A percentile compares a stretch with the other conserved stretches of the same genome.
Evolutionary conservation across 2,113 vertebrate genomes (phyloP).

Genomic region (Notarius lentiginosus): DNA sequence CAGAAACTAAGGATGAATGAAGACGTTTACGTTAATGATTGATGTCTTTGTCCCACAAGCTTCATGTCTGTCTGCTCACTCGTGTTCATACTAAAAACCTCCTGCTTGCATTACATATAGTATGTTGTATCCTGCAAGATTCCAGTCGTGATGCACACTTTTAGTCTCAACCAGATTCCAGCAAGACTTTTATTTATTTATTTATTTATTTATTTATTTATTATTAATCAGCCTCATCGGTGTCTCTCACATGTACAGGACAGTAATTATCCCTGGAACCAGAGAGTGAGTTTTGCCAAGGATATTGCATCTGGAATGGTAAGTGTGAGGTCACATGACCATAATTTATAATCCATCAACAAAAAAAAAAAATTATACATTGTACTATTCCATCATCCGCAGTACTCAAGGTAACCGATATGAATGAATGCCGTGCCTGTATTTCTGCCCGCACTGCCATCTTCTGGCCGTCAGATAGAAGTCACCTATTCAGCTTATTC

Average conservation of each 20-base stretch:
- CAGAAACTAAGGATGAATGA: neutral
- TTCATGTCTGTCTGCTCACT: neutral
- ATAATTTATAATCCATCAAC: no score
- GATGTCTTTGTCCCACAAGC: neutral
- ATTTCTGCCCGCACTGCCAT: slow-evolving; percentile 42
- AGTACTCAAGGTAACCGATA: neutral
- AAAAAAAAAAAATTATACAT: neutral
- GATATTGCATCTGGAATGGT: slow-evolving; percentile 96
- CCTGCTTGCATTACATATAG: neutral
- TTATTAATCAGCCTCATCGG: neutral
- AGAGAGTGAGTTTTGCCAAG: slow-evolving; percentile 92
- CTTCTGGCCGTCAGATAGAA: slow-evolving; percentile 48
- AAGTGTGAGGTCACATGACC: slow-evolving; percentile 50
- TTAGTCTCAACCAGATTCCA: neutral
- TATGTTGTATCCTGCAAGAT: neutral
- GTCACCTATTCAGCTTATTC: neutral
- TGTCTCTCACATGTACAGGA: slow-evolving; percentile 72
- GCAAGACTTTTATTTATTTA: no score
- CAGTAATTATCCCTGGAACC: slow-evolving; percentile 89
- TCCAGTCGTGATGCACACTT: neutral
- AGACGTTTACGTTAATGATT: neutral
- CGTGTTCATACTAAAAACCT: neutral
- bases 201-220: no score
- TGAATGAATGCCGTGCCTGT: neutral
- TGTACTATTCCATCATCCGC: neutral